A percentile compares a stretch with the other conserved stretches of the same genome.
These are phyloP conservation scores for Podocnemis expansa DNA, from an alignment of 2,113 vertebrate species.

Conservation along the genomic window DNA sequence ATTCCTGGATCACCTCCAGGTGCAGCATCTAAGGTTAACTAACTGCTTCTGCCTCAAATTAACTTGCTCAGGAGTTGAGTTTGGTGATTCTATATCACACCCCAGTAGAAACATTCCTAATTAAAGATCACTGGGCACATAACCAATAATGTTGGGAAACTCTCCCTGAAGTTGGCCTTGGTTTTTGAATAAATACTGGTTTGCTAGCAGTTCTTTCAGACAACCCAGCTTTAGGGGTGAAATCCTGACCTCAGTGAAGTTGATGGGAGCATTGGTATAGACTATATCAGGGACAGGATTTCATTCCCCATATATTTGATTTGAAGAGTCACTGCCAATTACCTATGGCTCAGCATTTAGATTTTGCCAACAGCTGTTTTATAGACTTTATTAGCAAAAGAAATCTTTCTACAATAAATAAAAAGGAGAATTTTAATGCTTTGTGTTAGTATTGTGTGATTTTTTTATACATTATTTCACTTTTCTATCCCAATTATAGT, in stretches of 20 bases:
- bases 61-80: not conserved
- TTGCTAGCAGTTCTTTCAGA: not conserved
- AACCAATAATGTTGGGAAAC: accelerated
- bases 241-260: not conserved
- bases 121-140: not conserved
- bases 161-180: not conserved
- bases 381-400: not conserved
- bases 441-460: not conserved
- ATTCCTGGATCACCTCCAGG: not conserved
- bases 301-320: not conserved
- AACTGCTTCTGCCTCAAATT: not conserved
- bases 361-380: not conserved
- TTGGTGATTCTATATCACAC: not conserved
- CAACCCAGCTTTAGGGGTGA: not conserved
- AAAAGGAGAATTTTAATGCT: not conserved
- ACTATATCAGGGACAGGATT: not conserved
- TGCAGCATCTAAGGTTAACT: not conserved
- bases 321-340: not conserved
- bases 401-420: constrained; percentile 28
- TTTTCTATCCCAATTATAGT: not conserved
- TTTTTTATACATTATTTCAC: not conserved
- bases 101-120: not conserved
- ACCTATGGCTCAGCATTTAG: not conserved
- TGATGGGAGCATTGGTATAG: not conserved
- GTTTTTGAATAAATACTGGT: not conserved